These are phyloP conservation scores for Nymphicus hollandicus DNA, from an alignment of 2,113 vertebrate genomes.

Conservation along the genomic window DNA sequence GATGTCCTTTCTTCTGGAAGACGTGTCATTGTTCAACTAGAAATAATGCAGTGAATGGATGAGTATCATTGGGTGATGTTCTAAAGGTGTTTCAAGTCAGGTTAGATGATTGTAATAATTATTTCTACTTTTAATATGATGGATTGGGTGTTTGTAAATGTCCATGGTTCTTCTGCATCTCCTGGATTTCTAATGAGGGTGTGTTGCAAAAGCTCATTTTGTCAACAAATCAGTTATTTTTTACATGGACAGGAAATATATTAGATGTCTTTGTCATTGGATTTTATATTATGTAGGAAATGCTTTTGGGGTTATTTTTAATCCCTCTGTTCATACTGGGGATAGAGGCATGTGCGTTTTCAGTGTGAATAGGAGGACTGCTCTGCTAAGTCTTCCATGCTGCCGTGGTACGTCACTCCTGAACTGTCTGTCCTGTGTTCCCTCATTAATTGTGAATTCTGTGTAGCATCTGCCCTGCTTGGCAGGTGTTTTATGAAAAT, in stretches of 20 bases:
- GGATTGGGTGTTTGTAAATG: background rate
- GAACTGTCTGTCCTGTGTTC: background rate
- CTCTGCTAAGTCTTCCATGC: background rate
- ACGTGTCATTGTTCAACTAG: background rate
- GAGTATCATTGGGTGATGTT: background rate
- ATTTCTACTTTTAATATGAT: background rate
- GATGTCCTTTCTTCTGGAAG: background rate
- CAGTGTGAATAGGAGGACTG: background rate
- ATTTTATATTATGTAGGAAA: background rate
- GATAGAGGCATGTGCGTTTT: background rate
- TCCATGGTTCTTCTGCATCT: background rate
- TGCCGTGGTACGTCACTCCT: background rate
- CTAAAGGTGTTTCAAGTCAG: background rate
- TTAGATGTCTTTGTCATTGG: background rate
- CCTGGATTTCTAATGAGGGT: background rate
- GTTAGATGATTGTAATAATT: background rate
- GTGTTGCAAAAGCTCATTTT: background rate
- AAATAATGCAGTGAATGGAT: background rate
- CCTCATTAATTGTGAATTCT: background rate
- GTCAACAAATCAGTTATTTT: background rate
- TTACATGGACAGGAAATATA: background rate
- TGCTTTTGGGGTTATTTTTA: background rate
- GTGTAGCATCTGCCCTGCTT: background rate
- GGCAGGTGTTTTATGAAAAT: conserved; percentile 33
- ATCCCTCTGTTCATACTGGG: background rate